Conservation (phyloP, 2,888 invertebrate genomes). For the Tachystola acroxantha region DNA sequence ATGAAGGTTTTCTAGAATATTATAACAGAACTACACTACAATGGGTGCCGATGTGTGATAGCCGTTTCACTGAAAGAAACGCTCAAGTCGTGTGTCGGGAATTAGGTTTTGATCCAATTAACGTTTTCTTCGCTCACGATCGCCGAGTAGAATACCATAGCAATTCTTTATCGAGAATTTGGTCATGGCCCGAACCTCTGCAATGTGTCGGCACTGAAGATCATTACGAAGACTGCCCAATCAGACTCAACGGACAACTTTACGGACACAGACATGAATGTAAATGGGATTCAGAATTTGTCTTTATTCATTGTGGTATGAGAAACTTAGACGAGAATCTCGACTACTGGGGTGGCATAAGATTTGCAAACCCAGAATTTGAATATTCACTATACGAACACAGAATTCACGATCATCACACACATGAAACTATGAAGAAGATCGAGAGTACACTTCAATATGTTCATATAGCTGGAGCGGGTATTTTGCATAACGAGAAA, state of each 20-base stretch:
- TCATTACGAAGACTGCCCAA: slow-evolving; percentile 89
- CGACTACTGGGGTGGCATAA: slow-evolving; percentile 97
- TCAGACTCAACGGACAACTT: slow-evolving; percentile 92
- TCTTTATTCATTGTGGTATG: slow-evolving; percentile 94
- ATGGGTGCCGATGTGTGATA: slow-evolving; percentile 98
- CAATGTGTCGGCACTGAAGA: slow-evolving; percentile 89
- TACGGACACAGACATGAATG: slow-evolving; percentile 92
- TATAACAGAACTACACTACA: slow-evolving; percentile 97
- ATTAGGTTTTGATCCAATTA: slow-evolving; percentile 92
- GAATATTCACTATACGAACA: slow-evolving; percentile 91
- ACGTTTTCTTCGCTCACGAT: slow-evolving; percentile 92
- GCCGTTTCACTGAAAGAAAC: slow-evolving; percentile 96
- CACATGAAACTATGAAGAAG: slow-evolving; percentile 83
- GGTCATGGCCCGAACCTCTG: slow-evolving; percentile 97
- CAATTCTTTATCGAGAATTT: slow-evolving; percentile 90
- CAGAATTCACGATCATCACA: slow-evolving; percentile 88
- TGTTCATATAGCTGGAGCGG: slow-evolving; percentile 93
- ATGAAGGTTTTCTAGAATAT: slow-evolving; percentile 95
- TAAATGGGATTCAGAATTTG: slow-evolving; percentile 93
- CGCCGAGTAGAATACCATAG: slow-evolving; percentile 93
- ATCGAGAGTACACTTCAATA: slow-evolving; percentile 88
- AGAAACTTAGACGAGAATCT: slow-evolving; percentile 80
- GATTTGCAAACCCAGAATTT: slow-evolving; percentile 93
- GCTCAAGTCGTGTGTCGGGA: slow-evolving; percentile 98
- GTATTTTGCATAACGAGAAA: slow-evolving; percentile 96